Evolutionary conservation across 2,888 invertebrate species (phyloP), one percentile per base, ranked within the genome.

Genomic region (Bugula neritina): DNA sequence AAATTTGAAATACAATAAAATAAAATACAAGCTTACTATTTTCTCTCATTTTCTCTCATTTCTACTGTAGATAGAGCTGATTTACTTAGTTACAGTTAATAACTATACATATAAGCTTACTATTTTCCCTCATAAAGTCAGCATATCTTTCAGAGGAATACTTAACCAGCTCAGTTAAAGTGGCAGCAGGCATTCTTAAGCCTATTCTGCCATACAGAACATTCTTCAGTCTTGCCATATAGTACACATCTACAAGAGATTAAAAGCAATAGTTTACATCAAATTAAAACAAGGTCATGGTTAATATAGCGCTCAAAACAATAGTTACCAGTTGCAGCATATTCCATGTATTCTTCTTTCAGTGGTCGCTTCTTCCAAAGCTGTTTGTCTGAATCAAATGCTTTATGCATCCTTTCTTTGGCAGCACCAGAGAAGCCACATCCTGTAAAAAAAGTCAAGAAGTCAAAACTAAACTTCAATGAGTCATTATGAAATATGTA

Each of bases 51-150:
- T n/a, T n/a, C n/a, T n/a, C n/a, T n/a, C n/a, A n/a, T n/a, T n/a
- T n/a, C n/a, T n/a, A n/a, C n/a, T n/a, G n/a, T n/a, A n/a, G n/a
- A n/a, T n/a, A n/a, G n/a, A n/a, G n/a, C n/a, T n/a, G n/a, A n/a
- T n/a, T n/a, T n/a, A n/a, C n/a, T n/a, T n/a, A n/a, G n/a, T n/a
- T n/a, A n/a, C n/a, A n/a, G n/a, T n/a, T n/a, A n/a, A n/a, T n/a
- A n/a, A n/a, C n/a, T n/a, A n/a, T n/a, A n/a, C 43, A 10, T 43
- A 43, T 5, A 17, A 43, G 10, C 63, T 63, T 63, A 63, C 63
- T 63, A 27, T 63, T 63, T 2, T 63, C 31, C 5, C 31, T 63
- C 63, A 63, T 63, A n/a, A 63, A 63, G 31, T 63, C 63, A 31
- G 63, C 63, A 31, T 63, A 63, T 21, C 63, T 21, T 2, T 25